Evolutionary conservation across 2,113 vertebrate genomes (phyloP).

Genomic region (Oreochromis niloticus): DNA sequence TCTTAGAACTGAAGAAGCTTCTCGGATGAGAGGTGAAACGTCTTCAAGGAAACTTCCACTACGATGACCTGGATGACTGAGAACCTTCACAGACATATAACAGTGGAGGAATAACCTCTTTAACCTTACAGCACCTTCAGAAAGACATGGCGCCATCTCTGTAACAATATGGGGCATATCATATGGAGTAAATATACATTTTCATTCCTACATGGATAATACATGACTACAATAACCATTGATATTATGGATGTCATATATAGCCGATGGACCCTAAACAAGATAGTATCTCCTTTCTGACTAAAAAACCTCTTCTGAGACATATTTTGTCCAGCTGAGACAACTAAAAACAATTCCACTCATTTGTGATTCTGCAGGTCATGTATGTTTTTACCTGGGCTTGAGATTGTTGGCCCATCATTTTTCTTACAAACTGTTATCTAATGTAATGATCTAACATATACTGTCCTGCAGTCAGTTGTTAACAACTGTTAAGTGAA

Average conservation of each 20-base stretch:
- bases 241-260: background rate
- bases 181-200: background rate
- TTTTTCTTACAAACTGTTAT: background rate
- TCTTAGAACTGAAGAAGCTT: no score
- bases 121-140: background rate
- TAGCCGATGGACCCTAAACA: background rate
- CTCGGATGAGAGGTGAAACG: background rate
- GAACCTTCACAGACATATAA: background rate
- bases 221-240: background rate
- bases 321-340: background rate
- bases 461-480: background rate
- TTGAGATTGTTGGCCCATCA: background rate
- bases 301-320: background rate
- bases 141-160: background rate
- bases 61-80: background rate
- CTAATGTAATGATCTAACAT: background rate
- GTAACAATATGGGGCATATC: background rate
- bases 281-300: background rate
- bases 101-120: background rate
- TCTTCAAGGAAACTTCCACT: background rate
- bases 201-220: background rate
- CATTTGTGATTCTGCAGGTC: background rate
- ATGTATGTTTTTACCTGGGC: background rate
- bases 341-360: background rate
- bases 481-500: background rate